These are phyloP conservation scores for Balaeniceps rex DNA, from an alignment of 2,113 vertebrate genomes.

Conservation along the genomic window DNA sequence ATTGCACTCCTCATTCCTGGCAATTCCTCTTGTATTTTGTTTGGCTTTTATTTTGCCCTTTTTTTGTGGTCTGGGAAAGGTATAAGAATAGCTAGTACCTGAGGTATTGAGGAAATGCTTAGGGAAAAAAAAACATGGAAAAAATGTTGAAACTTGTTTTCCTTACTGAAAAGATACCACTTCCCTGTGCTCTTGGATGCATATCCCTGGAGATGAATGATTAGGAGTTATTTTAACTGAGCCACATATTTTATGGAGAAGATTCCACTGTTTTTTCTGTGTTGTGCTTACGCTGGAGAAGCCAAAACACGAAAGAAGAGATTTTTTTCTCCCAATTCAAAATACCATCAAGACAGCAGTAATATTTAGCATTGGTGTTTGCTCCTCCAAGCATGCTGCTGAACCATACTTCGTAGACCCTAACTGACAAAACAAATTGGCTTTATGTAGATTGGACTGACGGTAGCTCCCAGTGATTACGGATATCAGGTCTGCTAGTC, in stretches of 20 bases:
- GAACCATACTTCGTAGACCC: not conserved
- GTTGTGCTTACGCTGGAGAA: not conserved
- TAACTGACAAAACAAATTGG: not conserved
- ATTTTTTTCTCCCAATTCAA: not conserved
- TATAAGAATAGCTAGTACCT: conserved; percentile 36
- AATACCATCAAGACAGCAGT: conserved; percentile 22
- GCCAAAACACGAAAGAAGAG: conserved; percentile 4
- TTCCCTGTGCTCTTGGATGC: not conserved
- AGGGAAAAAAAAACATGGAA: not conserved
- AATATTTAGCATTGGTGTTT: not conserved
- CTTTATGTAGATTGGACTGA: not conserved
- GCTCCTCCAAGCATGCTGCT: not conserved
- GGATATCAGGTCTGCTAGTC: not conserved
- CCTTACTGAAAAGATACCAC: not conserved
- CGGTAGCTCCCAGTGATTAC: conserved; percentile 18
- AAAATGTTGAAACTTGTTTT: conserved; percentile 25
- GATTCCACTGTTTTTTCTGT: not conserved
- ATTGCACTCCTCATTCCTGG: conserved; percentile 71
- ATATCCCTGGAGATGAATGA: conserved; percentile 39
- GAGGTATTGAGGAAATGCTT: conserved; percentile 23
- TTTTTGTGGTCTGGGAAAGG: not conserved
- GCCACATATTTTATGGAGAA: conserved; percentile 12
- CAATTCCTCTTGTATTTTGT: conserved; percentile 64
- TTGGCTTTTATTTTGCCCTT: conserved; percentile 57
- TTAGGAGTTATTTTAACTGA: conserved; percentile 35